Conservation (phyloP, 2,797 vertebrate species). For the Aulostomus chinensis region DNA sequence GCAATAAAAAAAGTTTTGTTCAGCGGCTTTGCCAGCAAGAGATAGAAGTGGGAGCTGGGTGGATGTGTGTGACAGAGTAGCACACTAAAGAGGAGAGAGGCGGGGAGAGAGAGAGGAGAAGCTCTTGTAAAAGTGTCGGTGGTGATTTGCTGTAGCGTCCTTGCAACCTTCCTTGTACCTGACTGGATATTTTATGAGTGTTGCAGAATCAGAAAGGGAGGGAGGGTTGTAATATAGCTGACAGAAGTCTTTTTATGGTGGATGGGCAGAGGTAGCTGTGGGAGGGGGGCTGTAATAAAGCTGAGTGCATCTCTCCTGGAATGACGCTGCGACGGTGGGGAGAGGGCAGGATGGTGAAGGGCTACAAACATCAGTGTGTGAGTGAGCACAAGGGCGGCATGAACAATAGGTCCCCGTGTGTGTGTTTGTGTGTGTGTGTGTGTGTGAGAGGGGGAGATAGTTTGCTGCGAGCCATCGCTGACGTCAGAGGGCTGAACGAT, state of each 20-base stretch:
- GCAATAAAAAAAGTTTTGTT: constrained; percentile 14
- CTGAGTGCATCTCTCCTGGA: constrained; percentile 80
- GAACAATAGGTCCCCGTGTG: constrained; percentile 32
- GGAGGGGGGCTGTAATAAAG: constrained; percentile 70
- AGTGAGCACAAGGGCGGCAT: no score
- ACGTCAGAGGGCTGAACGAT: constrained; percentile 56
- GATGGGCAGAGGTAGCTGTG: constrained; percentile 48
- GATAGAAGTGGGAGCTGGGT: constrained; percentile 7
- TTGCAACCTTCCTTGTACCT: constrained; percentile 68
- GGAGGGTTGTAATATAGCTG: constrained; percentile 75
- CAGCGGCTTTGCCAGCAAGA: constrained; percentile 9
- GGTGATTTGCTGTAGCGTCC: constrained; percentile 75
- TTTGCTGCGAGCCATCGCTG: constrained; percentile 33
- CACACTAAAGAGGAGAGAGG: constrained; percentile 15
- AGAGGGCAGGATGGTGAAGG: constrained; percentile 29
- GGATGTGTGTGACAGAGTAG: constrained; percentile 32
- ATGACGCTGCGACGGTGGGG: constrained; percentile 52
- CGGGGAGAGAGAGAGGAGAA: constrained; percentile 23
- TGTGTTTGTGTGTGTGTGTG: constrained; percentile 6
- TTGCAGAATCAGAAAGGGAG: constrained; percentile 68
- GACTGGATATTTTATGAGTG: constrained; percentile 75
- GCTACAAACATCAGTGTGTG: constrained; percentile 33
- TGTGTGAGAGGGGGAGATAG: no score
- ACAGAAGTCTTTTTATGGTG: constrained; percentile 78
- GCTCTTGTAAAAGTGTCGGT: constrained; percentile 63